phyloP scores from a whole-genome alignment of 2,797 vertebrate species.

The Chrosomus eos region DNA sequence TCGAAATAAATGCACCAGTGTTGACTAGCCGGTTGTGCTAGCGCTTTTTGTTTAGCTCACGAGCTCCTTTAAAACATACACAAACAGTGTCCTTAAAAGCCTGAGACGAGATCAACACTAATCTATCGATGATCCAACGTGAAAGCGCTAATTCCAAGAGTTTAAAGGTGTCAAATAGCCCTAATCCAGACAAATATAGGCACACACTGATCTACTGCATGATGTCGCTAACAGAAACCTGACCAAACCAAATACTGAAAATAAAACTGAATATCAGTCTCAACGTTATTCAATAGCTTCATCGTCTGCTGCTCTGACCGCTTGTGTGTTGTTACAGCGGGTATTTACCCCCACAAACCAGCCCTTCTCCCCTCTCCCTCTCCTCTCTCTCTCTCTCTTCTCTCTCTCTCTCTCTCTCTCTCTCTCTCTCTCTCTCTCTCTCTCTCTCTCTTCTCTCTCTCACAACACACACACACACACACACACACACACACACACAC shows the following conservation, averaged over 20 bases:
- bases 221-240: background rate
- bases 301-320: background rate
- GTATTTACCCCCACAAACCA: conserved; percentile 39
- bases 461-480: background rate
- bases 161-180: conserved; percentile 7
- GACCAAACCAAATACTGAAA: background rate
- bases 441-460: background rate
- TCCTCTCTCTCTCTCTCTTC: background rate
- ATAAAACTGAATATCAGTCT: background rate
- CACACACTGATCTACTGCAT: conserved; percentile 13
- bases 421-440: background rate
- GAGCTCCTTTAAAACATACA: background rate
- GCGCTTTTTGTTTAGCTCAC: conserved; percentile 26
- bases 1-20: background rate
- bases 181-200: conserved; percentile 34
- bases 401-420: background rate
- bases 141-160: conserved; percentile 32
- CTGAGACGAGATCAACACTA: conserved; percentile 2
- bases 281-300: background rate
- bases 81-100: conserved; percentile 7
- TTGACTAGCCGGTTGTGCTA: conserved; percentile 29
- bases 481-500: background rate
- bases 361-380: conserved; percentile 24
- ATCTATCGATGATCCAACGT: conserved; percentile 26
- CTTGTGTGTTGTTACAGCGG: conserved; percentile 64